phyloP scores from a whole-genome alignment of 2,888 invertebrate genomes.

The Ormyrus nitidulus region DNA sequence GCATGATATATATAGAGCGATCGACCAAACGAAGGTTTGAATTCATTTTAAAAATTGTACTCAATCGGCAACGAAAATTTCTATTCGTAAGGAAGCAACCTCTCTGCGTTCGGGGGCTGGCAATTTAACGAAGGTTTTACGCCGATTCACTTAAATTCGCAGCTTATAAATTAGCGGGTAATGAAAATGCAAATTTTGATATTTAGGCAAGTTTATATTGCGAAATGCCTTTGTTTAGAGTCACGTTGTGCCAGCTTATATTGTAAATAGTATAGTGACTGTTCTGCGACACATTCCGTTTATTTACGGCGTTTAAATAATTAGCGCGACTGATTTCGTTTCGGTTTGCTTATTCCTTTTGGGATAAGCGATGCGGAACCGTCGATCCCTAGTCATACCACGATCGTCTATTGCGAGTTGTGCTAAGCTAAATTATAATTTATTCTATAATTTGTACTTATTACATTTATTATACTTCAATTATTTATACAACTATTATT shows the following conservation, averaged over 20 bases:
- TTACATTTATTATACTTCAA: slow-evolving; percentile 47
- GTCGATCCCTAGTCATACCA: background rate
- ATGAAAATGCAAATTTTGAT: slow-evolving; percentile 39
- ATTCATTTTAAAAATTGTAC: too few relatives aligned
- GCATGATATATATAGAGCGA: background rate
- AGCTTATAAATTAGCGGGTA: slow-evolving; percentile 15
- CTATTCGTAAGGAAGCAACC: background rate
- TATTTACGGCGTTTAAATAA: background rate
- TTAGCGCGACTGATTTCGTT: too few relatives aligned
- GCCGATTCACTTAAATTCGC: slow-evolving; percentile 13
- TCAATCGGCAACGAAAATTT: too few relatives aligned
- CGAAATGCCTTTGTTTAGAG: slow-evolving; percentile 13
- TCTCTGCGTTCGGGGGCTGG: background rate
- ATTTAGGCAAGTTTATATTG: slow-evolving; percentile 29
- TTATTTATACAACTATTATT: slow-evolving; percentile 36
- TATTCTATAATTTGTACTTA: slow-evolving; percentile 30
- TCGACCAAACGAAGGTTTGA: too few relatives aligned
- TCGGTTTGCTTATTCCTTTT: slow-evolving; percentile 11
- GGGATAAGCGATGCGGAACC: background rate
- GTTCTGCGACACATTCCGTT: slow-evolving; percentile 18
- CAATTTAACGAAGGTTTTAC: background rate
- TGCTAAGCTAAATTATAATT: slow-evolving; percentile 8
- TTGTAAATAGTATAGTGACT: slow-evolving; percentile 27
- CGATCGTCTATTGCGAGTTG: slow-evolving; percentile 5
- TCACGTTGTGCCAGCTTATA: slow-evolving; percentile 27